phyloP scores from a whole-genome alignment of 2,888 invertebrate species.

The Diarsia dahlii region DNA sequence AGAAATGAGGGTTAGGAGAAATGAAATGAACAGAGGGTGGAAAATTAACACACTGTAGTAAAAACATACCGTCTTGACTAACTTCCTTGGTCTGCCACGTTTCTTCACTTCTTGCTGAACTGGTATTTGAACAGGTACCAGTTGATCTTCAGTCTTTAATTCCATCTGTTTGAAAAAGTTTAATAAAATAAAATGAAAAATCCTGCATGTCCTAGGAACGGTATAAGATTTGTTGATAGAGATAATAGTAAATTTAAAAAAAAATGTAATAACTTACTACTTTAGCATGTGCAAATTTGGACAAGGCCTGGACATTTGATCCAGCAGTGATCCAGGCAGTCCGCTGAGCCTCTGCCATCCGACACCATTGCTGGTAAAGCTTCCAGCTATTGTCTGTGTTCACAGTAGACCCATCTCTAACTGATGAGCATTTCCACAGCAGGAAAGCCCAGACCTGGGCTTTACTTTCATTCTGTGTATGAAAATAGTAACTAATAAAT shows the following conservation, averaged over 20 bases:
- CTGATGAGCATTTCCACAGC: conserved; percentile 93
- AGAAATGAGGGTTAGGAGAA: conserved; percentile 49
- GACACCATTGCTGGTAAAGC: conserved; percentile 96
- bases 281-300: conserved; percentile 93
- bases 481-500: neutral
- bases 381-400: conserved; percentile 94
- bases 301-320: conserved; percentile 93
- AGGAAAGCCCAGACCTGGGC: conserved; percentile 96
- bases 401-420: conserved; percentile 84
- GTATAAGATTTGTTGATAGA: neutral
- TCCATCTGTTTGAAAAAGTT: conserved; percentile 78
- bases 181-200: neutral
- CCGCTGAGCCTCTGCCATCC: conserved; percentile 93
- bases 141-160: conserved; percentile 85
- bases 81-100: conserved; percentile 84
- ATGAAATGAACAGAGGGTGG: conserved; percentile 17
- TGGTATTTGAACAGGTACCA: conserved; percentile 83
- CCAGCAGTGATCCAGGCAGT: conserved; percentile 96
- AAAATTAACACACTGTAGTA: neutral
- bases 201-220: neutral
- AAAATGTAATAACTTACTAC: conserved; percentile 84
- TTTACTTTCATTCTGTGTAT: conserved; percentile 93
- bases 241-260: conserved; percentile 1
- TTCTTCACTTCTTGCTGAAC: conserved; percentile 73
- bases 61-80: conserved; percentile 73